phyloP scores from a whole-genome alignment of 1,140 invertebrate genomes.

The Eriocheir sinensis region DNA sequence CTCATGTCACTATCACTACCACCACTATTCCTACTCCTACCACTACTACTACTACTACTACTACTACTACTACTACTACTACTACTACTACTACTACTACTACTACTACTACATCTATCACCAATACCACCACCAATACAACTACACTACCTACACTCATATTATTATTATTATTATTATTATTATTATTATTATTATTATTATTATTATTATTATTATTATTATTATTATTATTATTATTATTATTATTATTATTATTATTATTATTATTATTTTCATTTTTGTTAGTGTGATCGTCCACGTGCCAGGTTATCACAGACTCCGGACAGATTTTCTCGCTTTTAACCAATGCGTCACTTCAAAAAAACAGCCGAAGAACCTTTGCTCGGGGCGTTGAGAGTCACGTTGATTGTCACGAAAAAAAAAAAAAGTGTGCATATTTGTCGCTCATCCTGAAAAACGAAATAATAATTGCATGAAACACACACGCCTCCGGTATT shows the following conservation, averaged over 20 bases:
- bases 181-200: not conserved
- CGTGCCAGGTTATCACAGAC: too few species aligned
- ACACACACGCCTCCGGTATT: too few species aligned
- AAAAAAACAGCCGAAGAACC: too few species aligned
- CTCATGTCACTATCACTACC: not conserved
- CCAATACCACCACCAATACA: not conserved
- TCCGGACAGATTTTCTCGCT: too few species aligned
- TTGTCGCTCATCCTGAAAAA: too few species aligned
- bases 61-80: conserved; percentile 25
- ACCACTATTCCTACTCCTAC: not conserved
- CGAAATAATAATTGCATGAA: too few species aligned
- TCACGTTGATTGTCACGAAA: too few species aligned
- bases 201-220: not conserved
- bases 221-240: not conserved
- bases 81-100: conserved; percentile 9
- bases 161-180: not conserved
- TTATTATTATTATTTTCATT: too few species aligned
- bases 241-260: not conserved
- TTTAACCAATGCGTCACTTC: too few species aligned
- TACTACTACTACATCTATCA: not conserved
- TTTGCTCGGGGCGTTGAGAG: too few species aligned
- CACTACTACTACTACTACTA: conserved; percentile 25
- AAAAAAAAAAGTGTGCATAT: too few species aligned
- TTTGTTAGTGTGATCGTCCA: too few species aligned
- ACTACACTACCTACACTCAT: not conserved